Percentiles rank a stretch among this genome's conserved stretches.
phyloP scores from a whole-genome alignment of 1,140 invertebrate genomes.

The Ridgeia piscesae region DNA sequence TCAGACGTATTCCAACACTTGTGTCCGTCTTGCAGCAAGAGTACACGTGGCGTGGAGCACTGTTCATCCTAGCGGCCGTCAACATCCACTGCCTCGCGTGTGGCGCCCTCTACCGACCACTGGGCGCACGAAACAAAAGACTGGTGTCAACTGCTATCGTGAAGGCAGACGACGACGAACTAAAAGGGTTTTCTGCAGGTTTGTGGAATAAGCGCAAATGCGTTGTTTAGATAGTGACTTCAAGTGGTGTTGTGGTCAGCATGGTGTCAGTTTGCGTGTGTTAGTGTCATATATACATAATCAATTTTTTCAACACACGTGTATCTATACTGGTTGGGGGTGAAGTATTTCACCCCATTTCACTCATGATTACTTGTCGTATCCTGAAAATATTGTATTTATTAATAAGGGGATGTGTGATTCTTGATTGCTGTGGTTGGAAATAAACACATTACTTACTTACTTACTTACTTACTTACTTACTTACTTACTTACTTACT shows the following conservation, averaged over 20 bases:
- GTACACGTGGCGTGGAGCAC: slow-evolving; percentile 68
- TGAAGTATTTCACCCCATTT: too few species aligned
- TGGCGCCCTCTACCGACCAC: slow-evolving; percentile 22
- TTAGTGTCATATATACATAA: background rate
- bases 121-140: background rate
- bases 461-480: too few species aligned
- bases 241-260: background rate
- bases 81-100: slow-evolving; percentile 21
- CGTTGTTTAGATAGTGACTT: background rate
- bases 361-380: too few species aligned
- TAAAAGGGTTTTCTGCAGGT: background rate
- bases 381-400: too few species aligned
- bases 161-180: background rate
- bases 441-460: too few species aligned
- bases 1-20: background rate
- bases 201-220: background rate
- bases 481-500: too few species aligned
- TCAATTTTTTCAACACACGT: too few species aligned
- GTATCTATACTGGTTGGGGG: too few species aligned
- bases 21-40: slow-evolving; percentile 45
- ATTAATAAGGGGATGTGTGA: too few species aligned
- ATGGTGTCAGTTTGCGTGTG: too few species aligned
- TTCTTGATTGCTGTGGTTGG: too few species aligned
- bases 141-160: background rate
- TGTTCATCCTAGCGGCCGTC: slow-evolving; percentile 83